Evolutionary conservation across 2,113 vertebrate genomes (phyloP).

Genomic region (Antechinus stuartii): DNA sequence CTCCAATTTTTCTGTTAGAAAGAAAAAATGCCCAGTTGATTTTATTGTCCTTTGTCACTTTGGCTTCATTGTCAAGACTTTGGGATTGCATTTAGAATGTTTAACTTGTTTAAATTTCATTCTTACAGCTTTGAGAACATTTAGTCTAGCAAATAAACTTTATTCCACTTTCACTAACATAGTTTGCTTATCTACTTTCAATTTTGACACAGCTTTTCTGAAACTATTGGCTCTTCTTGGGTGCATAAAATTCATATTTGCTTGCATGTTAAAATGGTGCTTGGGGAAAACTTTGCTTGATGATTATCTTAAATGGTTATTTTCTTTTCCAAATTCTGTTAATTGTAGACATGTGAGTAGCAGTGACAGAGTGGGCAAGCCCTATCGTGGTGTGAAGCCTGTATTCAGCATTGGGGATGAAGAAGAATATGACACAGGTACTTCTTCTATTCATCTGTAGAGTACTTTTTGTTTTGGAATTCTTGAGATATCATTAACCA

Average conservation of each 20-base stretch:
- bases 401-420: constrained; percentile 99
- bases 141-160: constrained; percentile 38
- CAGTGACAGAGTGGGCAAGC: constrained; percentile 96
- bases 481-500: background rate
- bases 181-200: constrained; percentile 61
- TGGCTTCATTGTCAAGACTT: background rate
- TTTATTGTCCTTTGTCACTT: constrained; percentile 16
- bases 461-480: background rate
- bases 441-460: background rate
- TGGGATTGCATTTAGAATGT: constrained; percentile 36
- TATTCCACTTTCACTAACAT: constrained; percentile 70
- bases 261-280: constrained; percentile 45
- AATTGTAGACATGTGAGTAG: constrained; percentile 95
- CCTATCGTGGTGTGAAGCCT: constrained; percentile 97
- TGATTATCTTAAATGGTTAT: constrained; percentile 39
- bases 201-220: constrained; percentile 70
- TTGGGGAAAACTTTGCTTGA: constrained; percentile 30
- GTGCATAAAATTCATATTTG: constrained; percentile 58
- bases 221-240: constrained; percentile 55
- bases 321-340: constrained; percentile 64
- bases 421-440: constrained; percentile 98
- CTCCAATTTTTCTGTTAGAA: background rate
- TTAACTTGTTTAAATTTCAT: constrained; percentile 41
- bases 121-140: constrained; percentile 35
- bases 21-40: background rate